phyloP scores from a whole-genome alignment of 2,113 vertebrate species.

The Hippocampus mohnikei region DNA sequence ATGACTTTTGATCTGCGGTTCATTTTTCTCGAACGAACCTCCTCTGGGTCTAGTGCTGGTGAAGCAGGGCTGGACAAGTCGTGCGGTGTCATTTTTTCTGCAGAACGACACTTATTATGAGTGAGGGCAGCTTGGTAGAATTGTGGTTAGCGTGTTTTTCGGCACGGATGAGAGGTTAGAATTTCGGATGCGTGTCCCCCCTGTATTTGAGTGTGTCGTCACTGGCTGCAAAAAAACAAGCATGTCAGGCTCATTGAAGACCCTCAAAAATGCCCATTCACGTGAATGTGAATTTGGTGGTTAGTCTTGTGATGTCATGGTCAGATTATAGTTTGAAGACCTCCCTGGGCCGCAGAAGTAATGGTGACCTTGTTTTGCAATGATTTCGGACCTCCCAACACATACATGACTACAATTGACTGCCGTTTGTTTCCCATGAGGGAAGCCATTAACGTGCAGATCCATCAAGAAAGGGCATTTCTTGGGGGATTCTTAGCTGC shows the following conservation, averaged over 20 bases:
- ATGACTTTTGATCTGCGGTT: slow-evolving; percentile 85
- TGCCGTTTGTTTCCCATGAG: not conserved
- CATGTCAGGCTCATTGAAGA: not conserved
- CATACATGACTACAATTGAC: not conserved
- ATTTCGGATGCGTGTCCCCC: not conserved
- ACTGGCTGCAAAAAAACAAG: not conserved
- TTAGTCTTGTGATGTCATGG: not conserved
- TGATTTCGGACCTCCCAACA: not conserved
- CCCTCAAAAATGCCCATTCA: not conserved
- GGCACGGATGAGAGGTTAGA: not conserved
- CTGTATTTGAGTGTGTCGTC: not conserved
- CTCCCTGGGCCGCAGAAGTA: not conserved
- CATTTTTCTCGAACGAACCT: slow-evolving; percentile 79
- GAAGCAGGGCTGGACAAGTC: slow-evolving; percentile 51
- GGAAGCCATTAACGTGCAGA: not conserved
- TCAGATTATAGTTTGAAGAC: not conserved
- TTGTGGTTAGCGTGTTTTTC: not conserved
- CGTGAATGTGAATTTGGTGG: too few species aligned
- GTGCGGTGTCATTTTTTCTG: slow-evolving; percentile 88
- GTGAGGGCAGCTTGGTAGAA: not conserved
- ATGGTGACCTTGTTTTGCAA: not conserved
- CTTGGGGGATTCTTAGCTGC: slow-evolving; percentile 10
- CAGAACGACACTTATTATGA: not conserved
- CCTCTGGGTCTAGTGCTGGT: slow-evolving; percentile 70
- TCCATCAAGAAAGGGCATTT: not conserved